phyloP scores from a whole-genome alignment of 2,888 invertebrate species.

The Cataglyphis albicans region DNA sequence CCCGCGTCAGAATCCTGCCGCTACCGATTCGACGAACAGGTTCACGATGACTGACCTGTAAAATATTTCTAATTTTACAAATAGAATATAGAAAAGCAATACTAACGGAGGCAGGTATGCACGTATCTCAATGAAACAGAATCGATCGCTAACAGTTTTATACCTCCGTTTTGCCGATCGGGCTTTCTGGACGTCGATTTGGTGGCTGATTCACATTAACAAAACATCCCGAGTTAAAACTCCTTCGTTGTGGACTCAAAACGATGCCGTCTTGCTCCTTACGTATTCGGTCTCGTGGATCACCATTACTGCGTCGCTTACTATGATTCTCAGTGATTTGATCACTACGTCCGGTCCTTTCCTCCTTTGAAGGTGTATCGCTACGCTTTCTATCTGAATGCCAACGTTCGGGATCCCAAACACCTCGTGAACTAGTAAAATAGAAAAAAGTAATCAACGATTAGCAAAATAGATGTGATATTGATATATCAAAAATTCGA shows the following conservation, averaged over 20 bases:
- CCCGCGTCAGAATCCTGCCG: constrained; percentile 92
- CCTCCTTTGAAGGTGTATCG: constrained; percentile 89
- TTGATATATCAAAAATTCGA: not conserved
- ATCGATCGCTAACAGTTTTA: not conserved
- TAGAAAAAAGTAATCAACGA: not conserved
- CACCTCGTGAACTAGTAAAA: constrained; percentile 83
- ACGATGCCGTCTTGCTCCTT: constrained; percentile 95
- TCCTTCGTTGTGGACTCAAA: constrained; percentile 94
- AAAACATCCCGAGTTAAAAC: constrained; percentile 95
- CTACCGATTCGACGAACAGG: constrained; percentile 92
- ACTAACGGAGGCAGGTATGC: constrained; percentile 8
- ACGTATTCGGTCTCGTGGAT: constrained; percentile 92
- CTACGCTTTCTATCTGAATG: constrained; percentile 87
- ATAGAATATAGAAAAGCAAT: not conserved
- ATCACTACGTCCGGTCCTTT: constrained; percentile 87
- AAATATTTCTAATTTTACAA: constrained; percentile 39
- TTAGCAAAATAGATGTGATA: constrained; percentile 31
- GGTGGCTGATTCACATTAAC: constrained; percentile 86
- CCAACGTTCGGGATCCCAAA: constrained; percentile 88
- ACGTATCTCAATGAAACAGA: constrained; percentile 22
- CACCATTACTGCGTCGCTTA: constrained; percentile 87
- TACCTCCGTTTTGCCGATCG: constrained; percentile 85
- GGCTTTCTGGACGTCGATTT: constrained; percentile 84
- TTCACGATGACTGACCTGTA: constrained; percentile 84
- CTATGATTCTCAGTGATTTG: constrained; percentile 76